Evolutionary conservation across 1,140 invertebrate species (phyloP), one percentile per base, ranked within the genome.

Genomic region (Macrostomum lignano): DNA sequence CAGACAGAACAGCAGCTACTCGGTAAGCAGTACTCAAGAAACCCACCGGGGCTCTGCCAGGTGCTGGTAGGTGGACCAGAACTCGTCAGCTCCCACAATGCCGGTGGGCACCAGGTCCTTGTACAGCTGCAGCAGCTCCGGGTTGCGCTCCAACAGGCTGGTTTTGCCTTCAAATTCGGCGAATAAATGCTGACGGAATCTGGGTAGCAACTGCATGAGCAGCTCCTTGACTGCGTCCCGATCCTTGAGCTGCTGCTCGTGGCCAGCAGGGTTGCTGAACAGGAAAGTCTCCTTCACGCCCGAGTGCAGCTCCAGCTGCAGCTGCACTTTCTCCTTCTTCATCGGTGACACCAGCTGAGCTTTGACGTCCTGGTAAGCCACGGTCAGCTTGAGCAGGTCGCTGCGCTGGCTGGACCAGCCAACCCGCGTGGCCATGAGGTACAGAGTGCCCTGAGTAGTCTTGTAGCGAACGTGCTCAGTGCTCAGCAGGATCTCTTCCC

Each of bases 341-440:
- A 82, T 84, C 0, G 88, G 81, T 30, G 84, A 94, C 44, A 98
- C 93, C 61, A 93, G 91, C 65, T 96, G 88, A 37, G 73, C 81
- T 67, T 91, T 91, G 40, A 94, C 88, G 51, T 94, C 82, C 28
- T 73, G 70, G 63, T 86, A 94, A 51, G 74, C 69, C 53, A 88
- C 76, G 38, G 75, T 81, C 17, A 88, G 71, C 5, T 72, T 71
- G 22, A 91, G 78, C 2, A 72, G 77, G 44, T 86, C 76, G 44
- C 84, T 76, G 17, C 51, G 51, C 44, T 79, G 73, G 23, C 78
- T 65, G 72, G 88, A 88, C 78, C 81, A 93, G 22, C 74, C 81
- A 41, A 94, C 60, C 43, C 82, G 64, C 59, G 82, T 74, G 40
- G 76, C 75, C 78, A 91, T 91, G 21, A 93, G 65, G 55, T 88